A percentile compares a stretch with the other conserved stretches of the same genome.
These are phyloP conservation scores for Vidua chalybeata DNA, from an alignment of 2,113 vertebrate genomes.

Conservation along the genomic window DNA sequence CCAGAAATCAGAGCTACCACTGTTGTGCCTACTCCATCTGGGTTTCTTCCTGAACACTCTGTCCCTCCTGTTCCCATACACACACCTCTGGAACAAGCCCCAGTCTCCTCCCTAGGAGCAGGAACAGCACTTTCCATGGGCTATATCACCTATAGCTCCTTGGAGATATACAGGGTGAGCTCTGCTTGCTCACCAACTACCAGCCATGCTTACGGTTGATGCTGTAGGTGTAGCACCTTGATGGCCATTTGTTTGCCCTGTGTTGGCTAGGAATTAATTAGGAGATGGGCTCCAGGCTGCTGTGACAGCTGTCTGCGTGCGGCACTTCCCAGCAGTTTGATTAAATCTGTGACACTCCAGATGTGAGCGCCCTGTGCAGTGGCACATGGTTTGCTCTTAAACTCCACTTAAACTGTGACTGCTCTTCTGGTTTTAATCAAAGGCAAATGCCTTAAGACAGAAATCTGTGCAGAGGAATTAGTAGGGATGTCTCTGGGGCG, in stretches of 20 bases:
- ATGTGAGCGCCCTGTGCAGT: constrained; percentile 39
- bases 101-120: background rate
- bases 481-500: constrained; percentile 18
- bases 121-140: background rate
- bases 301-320: constrained; percentile 61
- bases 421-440: constrained; percentile 75
- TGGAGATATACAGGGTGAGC: background rate
- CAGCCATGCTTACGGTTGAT: fast-evolving
- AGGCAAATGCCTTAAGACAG: constrained; percentile 64
- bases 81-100: background rate
- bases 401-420: constrained; percentile 65
- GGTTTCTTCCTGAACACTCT: background rate
- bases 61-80: background rate
- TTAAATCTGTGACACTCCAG: constrained; percentile 68
- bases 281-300: constrained; percentile 35
- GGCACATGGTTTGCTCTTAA: constrained; percentile 39
- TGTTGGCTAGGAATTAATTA: constrained; percentile 46
- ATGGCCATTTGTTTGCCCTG: constrained; percentile 52
- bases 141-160: background rate
- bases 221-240: background rate
- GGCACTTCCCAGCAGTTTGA: constrained; percentile 67
- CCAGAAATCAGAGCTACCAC: background rate
- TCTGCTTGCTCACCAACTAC: fast-evolving
- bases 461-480: constrained; percentile 69
- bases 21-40: background rate